Evolutionary conservation across 2,888 invertebrate genomes (phyloP).

Genomic region (Loripinus fragilis): DNA sequence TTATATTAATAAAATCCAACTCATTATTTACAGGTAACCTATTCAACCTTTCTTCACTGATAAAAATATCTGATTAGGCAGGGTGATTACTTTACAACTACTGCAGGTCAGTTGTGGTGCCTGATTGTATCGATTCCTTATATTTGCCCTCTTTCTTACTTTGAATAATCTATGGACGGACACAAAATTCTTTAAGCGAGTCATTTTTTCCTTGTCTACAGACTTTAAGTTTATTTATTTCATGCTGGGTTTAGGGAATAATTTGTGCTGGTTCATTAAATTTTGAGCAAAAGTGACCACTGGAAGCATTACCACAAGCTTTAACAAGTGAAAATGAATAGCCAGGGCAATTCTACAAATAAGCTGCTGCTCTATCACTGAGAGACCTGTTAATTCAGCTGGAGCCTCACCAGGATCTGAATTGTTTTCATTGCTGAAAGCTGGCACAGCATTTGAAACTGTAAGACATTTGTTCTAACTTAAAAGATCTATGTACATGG

Average conservation of each 20-base stretch:
- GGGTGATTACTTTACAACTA: constrained; percentile 56
- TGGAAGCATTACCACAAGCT: constrained; percentile 46
- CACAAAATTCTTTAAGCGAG: constrained; percentile 40
- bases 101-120: constrained; percentile 29
- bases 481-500: constrained; percentile 47
- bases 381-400: constrained; percentile 23
- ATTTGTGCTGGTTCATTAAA: too few species aligned
- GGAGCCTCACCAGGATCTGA: constrained; percentile 46
- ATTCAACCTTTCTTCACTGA: too few species aligned
- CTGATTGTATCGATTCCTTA: too few species aligned
- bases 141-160: too few species aligned
- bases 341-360: constrained; percentile 39
- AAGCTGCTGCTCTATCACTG: too few species aligned
- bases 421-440: constrained; percentile 44
- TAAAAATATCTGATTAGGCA: constrained; percentile 44
- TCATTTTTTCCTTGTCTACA: constrained; percentile 48
- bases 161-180: constrained; percentile 41
- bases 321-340: constrained; percentile 45
- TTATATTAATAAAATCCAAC: constrained; percentile 33
- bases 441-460: constrained; percentile 29
- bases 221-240: constrained; percentile 45
- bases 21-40: too few species aligned
- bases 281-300: constrained; percentile 51
- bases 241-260: too few species aligned
- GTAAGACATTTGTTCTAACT: constrained; percentile 52